Evolutionary conservation across 2,888 invertebrate genomes (phyloP).

Genomic region (Diarsia mendica): DNA sequence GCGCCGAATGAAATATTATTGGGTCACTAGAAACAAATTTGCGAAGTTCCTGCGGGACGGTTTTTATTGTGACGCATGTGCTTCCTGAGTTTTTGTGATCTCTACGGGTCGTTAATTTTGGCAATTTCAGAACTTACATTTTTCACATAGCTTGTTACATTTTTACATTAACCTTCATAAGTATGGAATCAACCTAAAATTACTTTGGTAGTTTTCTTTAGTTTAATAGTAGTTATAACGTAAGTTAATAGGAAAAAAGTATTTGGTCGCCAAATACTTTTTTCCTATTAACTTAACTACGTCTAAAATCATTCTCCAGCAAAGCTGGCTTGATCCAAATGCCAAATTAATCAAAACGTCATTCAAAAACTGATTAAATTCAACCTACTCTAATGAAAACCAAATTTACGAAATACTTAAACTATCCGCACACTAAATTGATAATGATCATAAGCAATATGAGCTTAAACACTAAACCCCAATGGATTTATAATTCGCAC

Average conservation of each 20-base stretch:
- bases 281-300: too few species aligned
- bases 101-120: constrained; percentile 27
- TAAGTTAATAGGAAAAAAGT: background rate
- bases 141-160: background rate
- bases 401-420: background rate
- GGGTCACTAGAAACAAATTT: constrained; percentile 63
- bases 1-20: constrained; percentile 60
- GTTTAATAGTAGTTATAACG: background rate
- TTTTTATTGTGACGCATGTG: constrained; percentile 53
- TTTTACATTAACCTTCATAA: background rate
- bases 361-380: constrained; percentile 8
- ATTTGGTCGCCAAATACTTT: too few species aligned
- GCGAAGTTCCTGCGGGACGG: constrained; percentile 59
- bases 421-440: constrained; percentile 14
- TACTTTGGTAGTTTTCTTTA: background rate
- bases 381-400: background rate
- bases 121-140: constrained; percentile 8
- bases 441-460: constrained; percentile 9
- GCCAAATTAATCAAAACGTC: background rate
- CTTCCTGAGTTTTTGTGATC: constrained; percentile 46
- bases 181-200: background rate
- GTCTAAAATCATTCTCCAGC: background rate
- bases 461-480: constrained; percentile 19
- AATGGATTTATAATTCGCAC: constrained; percentile 28
- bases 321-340: background rate